Conservation (phyloP, 2,797 vertebrate genomes). For the Fringilla coelebs region DNA sequence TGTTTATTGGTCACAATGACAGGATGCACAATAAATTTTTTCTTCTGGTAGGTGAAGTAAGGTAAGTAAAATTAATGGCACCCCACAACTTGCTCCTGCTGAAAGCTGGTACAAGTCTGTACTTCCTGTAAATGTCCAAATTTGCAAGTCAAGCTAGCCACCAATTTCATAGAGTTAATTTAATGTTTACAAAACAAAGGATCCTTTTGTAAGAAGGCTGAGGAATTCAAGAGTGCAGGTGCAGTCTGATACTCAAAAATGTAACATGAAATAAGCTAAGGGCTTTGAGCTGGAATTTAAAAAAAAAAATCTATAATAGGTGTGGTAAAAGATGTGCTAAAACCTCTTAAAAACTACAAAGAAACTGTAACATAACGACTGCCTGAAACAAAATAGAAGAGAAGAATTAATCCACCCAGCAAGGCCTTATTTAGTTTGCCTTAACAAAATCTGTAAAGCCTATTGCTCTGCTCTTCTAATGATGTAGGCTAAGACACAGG, state of each 20-base stretch:
- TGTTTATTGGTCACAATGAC: background rate
- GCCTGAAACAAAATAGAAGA: slow-evolving; percentile 2
- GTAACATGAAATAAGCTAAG: background rate
- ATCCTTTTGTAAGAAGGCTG: background rate
- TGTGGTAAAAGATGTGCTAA: background rate
- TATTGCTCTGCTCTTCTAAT: slow-evolving; percentile 29
- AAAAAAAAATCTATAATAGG: background rate
- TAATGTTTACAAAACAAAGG: slow-evolving; percentile 13
- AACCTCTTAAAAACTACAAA: slow-evolving; percentile 10
- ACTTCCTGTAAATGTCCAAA: background rate
- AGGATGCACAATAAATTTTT: background rate
- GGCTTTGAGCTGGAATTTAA: background rate
- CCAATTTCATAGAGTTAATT: background rate
- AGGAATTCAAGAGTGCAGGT: background rate
- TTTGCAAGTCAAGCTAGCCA: background rate
- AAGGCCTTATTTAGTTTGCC: slow-evolving; percentile 5
- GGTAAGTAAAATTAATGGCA: background rate
- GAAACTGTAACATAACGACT: background rate
- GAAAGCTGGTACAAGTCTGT: background rate
- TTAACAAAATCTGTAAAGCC: slow-evolving; percentile 29
- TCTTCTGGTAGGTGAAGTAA: background rate
- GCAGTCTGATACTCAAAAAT: background rate
- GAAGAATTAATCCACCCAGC: slow-evolving; percentile 15
- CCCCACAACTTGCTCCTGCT: background rate
- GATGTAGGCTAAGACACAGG: slow-evolving; percentile 50